Evolutionary conservation across 2,797 vertebrate species (phyloP), one percentile per base, ranked within the genome.

Genomic region (Microctenopoma stevenorrisi): DNA sequence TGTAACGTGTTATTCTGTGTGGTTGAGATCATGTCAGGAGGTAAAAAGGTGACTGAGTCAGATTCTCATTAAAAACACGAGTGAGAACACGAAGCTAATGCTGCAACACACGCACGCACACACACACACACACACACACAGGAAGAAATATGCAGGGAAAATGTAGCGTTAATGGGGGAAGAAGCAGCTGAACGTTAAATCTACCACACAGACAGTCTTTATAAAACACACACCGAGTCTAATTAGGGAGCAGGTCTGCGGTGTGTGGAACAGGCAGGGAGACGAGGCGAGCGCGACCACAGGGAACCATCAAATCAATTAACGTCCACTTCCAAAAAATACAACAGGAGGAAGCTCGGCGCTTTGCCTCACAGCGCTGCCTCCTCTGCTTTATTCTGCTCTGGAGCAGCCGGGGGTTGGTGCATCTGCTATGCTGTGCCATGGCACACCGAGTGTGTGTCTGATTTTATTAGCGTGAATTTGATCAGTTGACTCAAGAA

Each of bases 301-400:
- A 87, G 95, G 95, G 96, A 95, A 95, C 94, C 94, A 96, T 95
- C 95, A 95, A 96, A 97, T 96, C 96, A 96, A 96, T 97, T 97
- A 97, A 93, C 94, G 88, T 95, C 95, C 95, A 94, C 95, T 94
- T 96, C 94, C 91, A 92, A 94, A 95, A 62, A 22, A 58, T 12
- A 60, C 73, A 77, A 65, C 57, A 75, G 84, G 56, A 74, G 83
- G 74, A 74, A 40, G 79, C 55, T 93, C 93, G 92, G 89, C 11
- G 68, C 95, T 47, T 28, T 22, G 95, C 95, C 95, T 96, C 91
- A 93, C 92, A 95, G 96, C 93, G 92, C 92, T 54, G 93, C 94
- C 94, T 88, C 93, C 91, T 94, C 90, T 89, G 92, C 69, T 59
- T 52, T 16, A 65, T 12, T 69, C 65, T 52, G 33, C 59, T 58